Evolutionary conservation across 2,888 invertebrate species (phyloP).

Genomic region (Phymatocera aterrima): DNA sequence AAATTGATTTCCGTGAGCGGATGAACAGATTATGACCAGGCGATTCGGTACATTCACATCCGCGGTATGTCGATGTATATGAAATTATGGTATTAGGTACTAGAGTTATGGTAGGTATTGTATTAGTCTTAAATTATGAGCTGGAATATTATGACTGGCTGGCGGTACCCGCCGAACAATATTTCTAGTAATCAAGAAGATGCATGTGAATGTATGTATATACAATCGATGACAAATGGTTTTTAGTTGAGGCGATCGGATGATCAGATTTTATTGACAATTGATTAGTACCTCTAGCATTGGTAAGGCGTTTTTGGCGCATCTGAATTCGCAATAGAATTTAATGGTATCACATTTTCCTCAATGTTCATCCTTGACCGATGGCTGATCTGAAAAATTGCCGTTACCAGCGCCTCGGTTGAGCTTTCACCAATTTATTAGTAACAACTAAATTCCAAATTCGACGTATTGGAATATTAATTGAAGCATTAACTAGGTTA

Average conservation of each 20-base stretch:
- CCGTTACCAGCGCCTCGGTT: conserved; percentile 43
- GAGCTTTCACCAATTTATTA: conserved; percentile 15
- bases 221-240: not conserved
- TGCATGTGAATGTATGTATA: too few species aligned
- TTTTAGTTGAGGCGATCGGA: not conserved
- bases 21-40: too few species aligned
- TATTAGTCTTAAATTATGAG: too few species aligned
- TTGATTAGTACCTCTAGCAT: conserved; percentile 18
- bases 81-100: too few species aligned
- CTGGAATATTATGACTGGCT: too few species aligned
- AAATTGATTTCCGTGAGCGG: too few species aligned
- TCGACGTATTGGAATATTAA: conserved; percentile 6
- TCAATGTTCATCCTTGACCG: conserved; percentile 67
- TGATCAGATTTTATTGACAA: not conserved
- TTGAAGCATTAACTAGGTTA: not conserved
- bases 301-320: conserved; percentile 58
- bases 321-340: conserved; percentile 65
- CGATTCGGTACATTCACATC: too few species aligned
- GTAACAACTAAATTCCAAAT: too few species aligned
- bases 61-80: too few species aligned
- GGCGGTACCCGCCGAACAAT: too few species aligned
- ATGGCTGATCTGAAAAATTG: conserved; percentile 66
- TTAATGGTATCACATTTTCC: conserved; percentile 69
- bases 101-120: too few species aligned
- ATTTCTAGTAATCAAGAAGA: too few species aligned